These are phyloP conservation scores for Sinopyrophorus schimmeli DNA, from an alignment of 2,888 invertebrate genomes.

Conservation along the genomic window DNA sequence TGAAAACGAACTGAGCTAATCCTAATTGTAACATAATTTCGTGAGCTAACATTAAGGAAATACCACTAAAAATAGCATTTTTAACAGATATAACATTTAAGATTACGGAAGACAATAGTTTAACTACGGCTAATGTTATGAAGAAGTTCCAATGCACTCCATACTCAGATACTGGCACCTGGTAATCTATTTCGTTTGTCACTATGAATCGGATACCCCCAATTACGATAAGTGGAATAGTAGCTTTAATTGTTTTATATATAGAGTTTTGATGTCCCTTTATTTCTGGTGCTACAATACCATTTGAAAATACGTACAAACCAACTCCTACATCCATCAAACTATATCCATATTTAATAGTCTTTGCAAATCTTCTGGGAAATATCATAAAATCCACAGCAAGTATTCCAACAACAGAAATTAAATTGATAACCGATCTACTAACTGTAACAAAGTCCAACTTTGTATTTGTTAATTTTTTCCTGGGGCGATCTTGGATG, in stretches of 20 bases:
- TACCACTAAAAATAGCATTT: constrained; percentile 60
- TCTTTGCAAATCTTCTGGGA: constrained; percentile 85
- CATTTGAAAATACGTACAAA: constrained; percentile 80
- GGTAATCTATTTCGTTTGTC: constrained; percentile 72
- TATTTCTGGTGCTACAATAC: constrained; percentile 68
- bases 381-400: constrained; percentile 93
- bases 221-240: constrained; percentile 60
- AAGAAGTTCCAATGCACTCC: constrained; percentile 99
- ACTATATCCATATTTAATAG: constrained; percentile 81
- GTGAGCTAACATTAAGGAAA: constrained; percentile 64
- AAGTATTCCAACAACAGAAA: constrained; percentile 81
- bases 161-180: constrained; percentile 89
- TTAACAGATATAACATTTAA: constrained; percentile 59
- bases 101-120: constrained; percentile 69
- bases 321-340: constrained; percentile 97
- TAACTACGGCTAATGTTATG: constrained; percentile 85
- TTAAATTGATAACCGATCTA: constrained; percentile 70
- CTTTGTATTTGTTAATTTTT: constrained; percentile 3
- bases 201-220: constrained; percentile 67
- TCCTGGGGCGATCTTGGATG: neutral
- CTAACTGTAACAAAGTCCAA: constrained; percentile 64
- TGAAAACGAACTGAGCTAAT: constrained; percentile 72
- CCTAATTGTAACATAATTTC: constrained; percentile 66
- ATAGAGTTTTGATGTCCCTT: constrained; percentile 46
- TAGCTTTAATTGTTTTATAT: constrained; percentile 50